phyloP scores from a whole-genome alignment of 1,140 invertebrate genomes.

The Eupristina koningsbergeri region DNA sequence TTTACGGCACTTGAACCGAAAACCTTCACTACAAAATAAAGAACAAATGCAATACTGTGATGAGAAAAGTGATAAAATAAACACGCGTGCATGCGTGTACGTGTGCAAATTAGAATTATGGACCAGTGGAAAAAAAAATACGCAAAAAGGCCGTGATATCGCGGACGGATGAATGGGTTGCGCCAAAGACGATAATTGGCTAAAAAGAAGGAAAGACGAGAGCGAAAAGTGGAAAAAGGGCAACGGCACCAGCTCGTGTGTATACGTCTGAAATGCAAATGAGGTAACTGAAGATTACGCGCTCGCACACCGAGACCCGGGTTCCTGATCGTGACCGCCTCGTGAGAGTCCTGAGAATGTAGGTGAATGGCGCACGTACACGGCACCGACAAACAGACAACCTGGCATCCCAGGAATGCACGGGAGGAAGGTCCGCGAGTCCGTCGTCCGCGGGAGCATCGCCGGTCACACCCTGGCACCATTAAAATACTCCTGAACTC shows the following conservation, averaged over 20 bases:
- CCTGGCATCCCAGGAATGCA: neutral
- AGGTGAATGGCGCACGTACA: conserved; percentile 59
- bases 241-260: neutral
- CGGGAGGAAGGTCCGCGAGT: neutral
- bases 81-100: too few species aligned
- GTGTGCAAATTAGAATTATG: too few species aligned
- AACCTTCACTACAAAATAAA: too few species aligned
- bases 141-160: too few species aligned
- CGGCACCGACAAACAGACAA: neutral
- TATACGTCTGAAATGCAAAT: conserved; percentile 34
- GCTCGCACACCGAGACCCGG: neutral
- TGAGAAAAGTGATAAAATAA: too few species aligned
- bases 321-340: neutral
- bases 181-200: neutral
- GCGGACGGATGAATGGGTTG: neutral
- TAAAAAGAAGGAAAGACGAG: neutral
- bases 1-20: too few species aligned
- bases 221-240: neutral
- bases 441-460: too few species aligned
- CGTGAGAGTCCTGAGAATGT: conserved; percentile 62
- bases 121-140: too few species aligned
- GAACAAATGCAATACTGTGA: too few species aligned
- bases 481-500: neutral
- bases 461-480: neutral
- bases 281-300: conserved; percentile 42